Base-by-base conservation (phyloP, 2,797 vertebrate genomes). In the Enteromius mattozi region DNA sequence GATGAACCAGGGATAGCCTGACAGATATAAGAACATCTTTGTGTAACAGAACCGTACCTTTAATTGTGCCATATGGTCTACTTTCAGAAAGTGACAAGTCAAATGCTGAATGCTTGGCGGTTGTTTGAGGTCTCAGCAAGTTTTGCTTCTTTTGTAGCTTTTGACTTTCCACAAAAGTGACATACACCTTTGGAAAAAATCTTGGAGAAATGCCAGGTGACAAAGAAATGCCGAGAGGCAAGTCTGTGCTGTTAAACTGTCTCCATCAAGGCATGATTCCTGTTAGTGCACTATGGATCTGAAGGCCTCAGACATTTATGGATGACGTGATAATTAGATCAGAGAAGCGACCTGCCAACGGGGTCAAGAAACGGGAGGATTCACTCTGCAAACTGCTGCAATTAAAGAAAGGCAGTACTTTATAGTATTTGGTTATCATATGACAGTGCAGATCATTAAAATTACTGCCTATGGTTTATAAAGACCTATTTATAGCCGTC, bases 191-290 rank as follows among this genome's bases (percentile, higher is more conserved):
- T 85, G 21, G 24, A 51, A 42, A 79, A 59, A 19, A 51, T 51
- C 74, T 12, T 30, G 24, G 74, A 83, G 88, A 90, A 87, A 88
- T 87, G 85, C 83, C 83, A 86, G 83, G 40, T 7, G 86, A 80
- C 78, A 75, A 63, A 80, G 21, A 78, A 79, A 78, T 86, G 24
- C 72, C 33, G 51, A 0, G 30, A 82, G 66, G 86, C 78, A 33
- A 87, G 61, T 14, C 27, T 63, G 51, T 35, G 37, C 40, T 54
- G 66, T 51, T 78, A 78, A 83, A 80, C 45, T 75, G 24, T 66
- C 68, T 80, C 30, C 19, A 14, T 49, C 37, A 35, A 65, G 10
- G 30, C n/a, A 42, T 3, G 56, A 40, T 42, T 74, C 47, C 37
- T 78, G 61, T 51, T 70, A n/a, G 40, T 6, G 19, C 84, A 59